phyloP scores from a whole-genome alignment of 2,888 invertebrate species.

The Cheilosia scutellata region DNA sequence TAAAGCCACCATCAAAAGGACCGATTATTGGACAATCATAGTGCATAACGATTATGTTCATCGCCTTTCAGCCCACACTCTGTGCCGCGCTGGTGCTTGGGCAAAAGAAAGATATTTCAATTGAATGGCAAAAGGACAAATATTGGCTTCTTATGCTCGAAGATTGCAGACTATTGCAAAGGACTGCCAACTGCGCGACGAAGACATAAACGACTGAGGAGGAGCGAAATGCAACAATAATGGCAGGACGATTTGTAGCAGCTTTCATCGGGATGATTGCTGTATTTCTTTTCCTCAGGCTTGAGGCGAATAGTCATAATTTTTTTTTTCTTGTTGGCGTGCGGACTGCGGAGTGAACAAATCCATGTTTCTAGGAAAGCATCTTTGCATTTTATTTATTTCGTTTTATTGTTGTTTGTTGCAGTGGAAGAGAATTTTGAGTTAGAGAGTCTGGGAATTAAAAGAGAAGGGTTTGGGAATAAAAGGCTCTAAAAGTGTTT shows the following conservation, averaged over 20 bases:
- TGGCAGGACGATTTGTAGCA: conserved; percentile 68
- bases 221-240: conserved; percentile 64
- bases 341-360: conserved; percentile 15
- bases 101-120: conserved; percentile 47
- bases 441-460: conserved; percentile 24
- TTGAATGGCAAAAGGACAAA: conserved; percentile 67
- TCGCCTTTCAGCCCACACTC: conserved; percentile 44
- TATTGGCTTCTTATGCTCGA: conserved; percentile 57
- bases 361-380: conserved; percentile 25
- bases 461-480: not conserved
- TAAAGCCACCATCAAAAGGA: conserved; percentile 50
- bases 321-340: conserved; percentile 3
- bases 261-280: conserved; percentile 55
- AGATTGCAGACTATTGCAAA: conserved; percentile 27
- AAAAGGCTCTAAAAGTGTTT: conserved; percentile 41
- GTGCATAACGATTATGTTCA: conserved; percentile 72
- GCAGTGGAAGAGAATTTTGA: conserved; percentile 40
- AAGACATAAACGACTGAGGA: conserved; percentile 44
- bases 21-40: conserved; percentile 71
- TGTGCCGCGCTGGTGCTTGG: too few species aligned
- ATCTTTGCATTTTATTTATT: conserved; percentile 46
- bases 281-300: conserved; percentile 32
- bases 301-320: conserved; percentile 41
- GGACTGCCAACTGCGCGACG: conserved; percentile 50
- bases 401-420: conserved; percentile 35